Evolutionary conservation across 2,113 vertebrate species (phyloP).

Genomic region (Myxocyprinus asiaticus): DNA sequence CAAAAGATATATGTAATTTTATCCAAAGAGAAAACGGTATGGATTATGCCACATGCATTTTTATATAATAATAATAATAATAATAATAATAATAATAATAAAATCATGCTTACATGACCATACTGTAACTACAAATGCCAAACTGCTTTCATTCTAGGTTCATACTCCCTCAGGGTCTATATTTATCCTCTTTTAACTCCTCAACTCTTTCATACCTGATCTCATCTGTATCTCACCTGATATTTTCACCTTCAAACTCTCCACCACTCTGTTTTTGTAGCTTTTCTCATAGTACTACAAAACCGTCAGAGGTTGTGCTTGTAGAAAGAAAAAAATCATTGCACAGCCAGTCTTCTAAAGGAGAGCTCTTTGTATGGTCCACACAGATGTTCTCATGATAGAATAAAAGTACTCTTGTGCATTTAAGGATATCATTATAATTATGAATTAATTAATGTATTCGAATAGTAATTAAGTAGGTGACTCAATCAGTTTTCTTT

Average conservation of each 20-base stretch:
- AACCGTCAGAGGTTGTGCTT: slow-evolving; percentile 10
- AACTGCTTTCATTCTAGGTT: background rate
- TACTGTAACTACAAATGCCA: background rate
- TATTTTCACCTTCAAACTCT: background rate
- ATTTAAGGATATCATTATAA: background rate
- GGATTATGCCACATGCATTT: no score
- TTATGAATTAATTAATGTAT: background rate
- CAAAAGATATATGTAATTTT: no score
- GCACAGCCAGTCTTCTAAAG: background rate
- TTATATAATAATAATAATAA: no score
- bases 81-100: background rate
- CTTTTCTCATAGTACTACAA: background rate
- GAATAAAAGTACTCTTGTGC: background rate
- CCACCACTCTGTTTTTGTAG: background rate
- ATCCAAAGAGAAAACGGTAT: background rate
- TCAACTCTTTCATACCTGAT: background rate
- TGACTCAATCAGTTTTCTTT: background rate
- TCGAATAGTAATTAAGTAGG: background rate
- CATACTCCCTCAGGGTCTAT: background rate
- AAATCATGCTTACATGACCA: no score
- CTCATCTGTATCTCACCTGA: no score
- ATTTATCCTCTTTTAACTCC: background rate
- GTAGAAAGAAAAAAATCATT: background rate
- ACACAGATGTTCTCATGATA: background rate
- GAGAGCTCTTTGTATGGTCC: background rate